These are phyloP conservation scores for Laspeyria flexula DNA, from an alignment of 2,888 invertebrate species.

Conservation along the genomic window DNA sequence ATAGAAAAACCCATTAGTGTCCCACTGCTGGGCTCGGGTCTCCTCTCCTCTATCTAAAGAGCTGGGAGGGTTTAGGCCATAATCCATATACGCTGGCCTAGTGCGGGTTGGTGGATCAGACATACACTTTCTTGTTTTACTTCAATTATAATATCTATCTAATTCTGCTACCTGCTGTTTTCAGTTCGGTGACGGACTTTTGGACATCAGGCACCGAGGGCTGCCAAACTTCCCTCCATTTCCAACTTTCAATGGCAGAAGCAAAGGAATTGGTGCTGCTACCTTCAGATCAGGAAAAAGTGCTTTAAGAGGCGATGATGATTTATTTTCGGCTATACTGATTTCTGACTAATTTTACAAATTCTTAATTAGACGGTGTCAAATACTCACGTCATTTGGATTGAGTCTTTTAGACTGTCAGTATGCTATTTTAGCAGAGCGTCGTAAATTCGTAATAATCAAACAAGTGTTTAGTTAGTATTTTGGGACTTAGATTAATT, in stretches of 20 bases:
- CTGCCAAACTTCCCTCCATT: constrained; percentile 73
- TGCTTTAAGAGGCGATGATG: constrained; percentile 53
- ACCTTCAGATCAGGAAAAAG: constrained; percentile 62
- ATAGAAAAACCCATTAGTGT: too few species aligned
- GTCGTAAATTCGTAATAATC: not conserved
- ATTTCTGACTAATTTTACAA: constrained; percentile 60
- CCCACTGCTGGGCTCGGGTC: too few species aligned
- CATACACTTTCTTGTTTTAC: not conserved
- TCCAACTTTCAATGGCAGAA: constrained; percentile 60
- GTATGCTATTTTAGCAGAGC: constrained; percentile 1
- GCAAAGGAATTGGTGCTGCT: constrained; percentile 66
- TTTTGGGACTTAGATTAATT: not conserved
- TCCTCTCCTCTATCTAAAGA: too few species aligned
- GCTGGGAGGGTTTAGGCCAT: too few species aligned
- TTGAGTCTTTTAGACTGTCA: not conserved
- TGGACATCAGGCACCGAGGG: constrained; percentile 74
- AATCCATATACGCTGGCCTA: too few species aligned
- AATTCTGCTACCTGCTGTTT: constrained; percentile 18
- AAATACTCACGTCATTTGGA: not conserved
- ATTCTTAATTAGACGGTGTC: not conserved
- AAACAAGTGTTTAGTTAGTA: not conserved
- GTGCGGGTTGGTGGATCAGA: too few species aligned
- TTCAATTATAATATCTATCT: not conserved
- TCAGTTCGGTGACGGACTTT: constrained; percentile 69
- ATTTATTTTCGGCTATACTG: constrained; percentile 71